Percentiles rank a stretch among this genome's conserved stretches.
Evolutionary conservation across 2,888 invertebrate species (phyloP).

Genomic region (Acleris laterana): DNA sequence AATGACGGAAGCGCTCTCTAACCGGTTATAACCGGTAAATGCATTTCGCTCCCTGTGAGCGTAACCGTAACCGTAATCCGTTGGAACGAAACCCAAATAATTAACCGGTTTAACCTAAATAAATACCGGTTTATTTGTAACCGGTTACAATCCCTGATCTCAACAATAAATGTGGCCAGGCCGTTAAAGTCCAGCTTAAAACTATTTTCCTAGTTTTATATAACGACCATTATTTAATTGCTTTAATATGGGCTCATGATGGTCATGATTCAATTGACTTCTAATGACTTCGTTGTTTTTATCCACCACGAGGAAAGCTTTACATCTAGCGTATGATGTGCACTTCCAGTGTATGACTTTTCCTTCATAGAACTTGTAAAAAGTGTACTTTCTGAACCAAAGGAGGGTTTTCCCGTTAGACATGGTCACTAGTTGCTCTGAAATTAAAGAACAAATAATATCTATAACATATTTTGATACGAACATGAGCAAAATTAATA

Average conservation of each 20-base stretch:
- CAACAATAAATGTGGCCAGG: too few relatives aligned
- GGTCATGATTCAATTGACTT: conserved; percentile 46
- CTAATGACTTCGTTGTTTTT: conserved; percentile 43
- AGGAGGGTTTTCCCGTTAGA: conserved; percentile 21
- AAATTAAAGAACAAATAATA: conserved; percentile 6
- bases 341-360: conserved; percentile 53
- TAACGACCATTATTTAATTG: neutral
- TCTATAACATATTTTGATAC: too few relatives aligned
- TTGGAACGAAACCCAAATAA: too few relatives aligned
- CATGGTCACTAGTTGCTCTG: conserved; percentile 25
- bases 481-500: too few relatives aligned
- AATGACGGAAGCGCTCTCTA: too few relatives aligned
- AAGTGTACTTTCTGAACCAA: conserved; percentile 20
- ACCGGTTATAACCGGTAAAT: too few relatives aligned
- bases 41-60: too few relatives aligned
- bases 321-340: conserved; percentile 46
- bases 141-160: too few relatives aligned
- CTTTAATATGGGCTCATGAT: conserved; percentile 32
- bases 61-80: too few relatives aligned
- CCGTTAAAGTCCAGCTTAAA: too few relatives aligned
- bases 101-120: too few relatives aligned
- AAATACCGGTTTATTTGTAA: too few relatives aligned
- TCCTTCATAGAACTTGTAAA: conserved; percentile 41
- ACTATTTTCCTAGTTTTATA: neutral
- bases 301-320: conserved; percentile 51